Evolutionary conservation across 2,113 vertebrate species (phyloP).

Genomic region (Lethenteron reissneri): DNA sequence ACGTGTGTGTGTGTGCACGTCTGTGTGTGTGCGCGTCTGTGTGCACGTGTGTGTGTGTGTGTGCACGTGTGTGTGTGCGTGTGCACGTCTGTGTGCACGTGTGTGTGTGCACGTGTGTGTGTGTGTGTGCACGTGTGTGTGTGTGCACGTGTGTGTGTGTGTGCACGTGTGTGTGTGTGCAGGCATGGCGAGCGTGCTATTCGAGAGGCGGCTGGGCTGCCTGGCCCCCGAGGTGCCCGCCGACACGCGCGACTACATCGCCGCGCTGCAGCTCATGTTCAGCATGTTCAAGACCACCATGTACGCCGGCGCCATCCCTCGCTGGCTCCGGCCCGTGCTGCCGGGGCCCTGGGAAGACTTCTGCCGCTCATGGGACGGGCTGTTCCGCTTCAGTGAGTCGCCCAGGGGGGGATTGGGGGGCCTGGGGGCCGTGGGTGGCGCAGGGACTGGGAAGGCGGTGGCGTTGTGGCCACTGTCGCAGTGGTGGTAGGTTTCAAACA

Average conservation of each 20-base stretch:
- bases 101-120: too few relatives aligned
- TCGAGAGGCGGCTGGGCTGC: slow-evolving; percentile 52
- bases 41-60: too few relatives aligned
- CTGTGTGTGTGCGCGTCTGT: too few relatives aligned
- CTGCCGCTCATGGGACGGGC: slow-evolving; percentile 73
- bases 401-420: neutral
- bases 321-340: slow-evolving; percentile 54
- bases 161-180: neutral
- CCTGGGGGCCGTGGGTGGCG: too few relatives aligned
- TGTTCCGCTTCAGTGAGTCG: slow-evolving; percentile 73
- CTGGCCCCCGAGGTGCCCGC: slow-evolving; percentile 39
- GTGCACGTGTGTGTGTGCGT: too few relatives aligned
- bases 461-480: too few relatives aligned
- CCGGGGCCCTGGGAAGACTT: slow-evolving; percentile 76
- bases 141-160: too few relatives aligned
- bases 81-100: too few relatives aligned
- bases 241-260: slow-evolving; percentile 51
- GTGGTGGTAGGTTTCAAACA: too few relatives aligned
- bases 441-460: too few relatives aligned
- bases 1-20: too few relatives aligned
- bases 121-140: too few relatives aligned
- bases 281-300: slow-evolving; percentile 81
- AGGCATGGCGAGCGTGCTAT: slow-evolving; percentile 61
- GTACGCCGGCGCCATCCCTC: slow-evolving; percentile 72
- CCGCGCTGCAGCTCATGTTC: slow-evolving; percentile 66